Percentiles rank a stretch among this genome's conserved stretches.
These are phyloP conservation scores for Xestia sexstrigata DNA, from an alignment of 2,888 invertebrate species.

Conservation along the genomic window DNA sequence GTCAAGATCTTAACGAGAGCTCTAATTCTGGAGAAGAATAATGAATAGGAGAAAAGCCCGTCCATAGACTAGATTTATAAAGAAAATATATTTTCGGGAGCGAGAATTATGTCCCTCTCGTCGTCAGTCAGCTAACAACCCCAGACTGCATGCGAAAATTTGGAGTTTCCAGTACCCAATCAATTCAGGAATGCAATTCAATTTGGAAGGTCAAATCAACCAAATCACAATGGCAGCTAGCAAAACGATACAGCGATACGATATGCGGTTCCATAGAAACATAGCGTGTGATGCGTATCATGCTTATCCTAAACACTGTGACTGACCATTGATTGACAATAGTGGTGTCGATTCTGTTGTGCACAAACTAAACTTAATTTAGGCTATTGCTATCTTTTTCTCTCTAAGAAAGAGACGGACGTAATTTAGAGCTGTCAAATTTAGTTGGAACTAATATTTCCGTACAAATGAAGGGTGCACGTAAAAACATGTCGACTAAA, in stretches of 20 bases:
- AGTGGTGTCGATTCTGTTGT: too few species aligned
- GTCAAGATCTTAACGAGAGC: not conserved
- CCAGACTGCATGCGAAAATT: not conserved
- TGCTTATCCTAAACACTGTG: not conserved
- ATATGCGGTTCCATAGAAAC: not conserved
- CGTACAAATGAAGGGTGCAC: too few species aligned
- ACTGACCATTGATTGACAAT: constrained; percentile 9
- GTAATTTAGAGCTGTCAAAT: too few species aligned
- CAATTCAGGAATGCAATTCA: not conserved
- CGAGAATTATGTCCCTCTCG: too few species aligned
- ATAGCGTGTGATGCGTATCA: constrained; percentile 10
- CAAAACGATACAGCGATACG: constrained; percentile 18
- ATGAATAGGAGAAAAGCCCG: too few species aligned
- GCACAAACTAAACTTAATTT: too few species aligned
- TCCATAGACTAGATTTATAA: not conserved
- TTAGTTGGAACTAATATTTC: too few species aligned
- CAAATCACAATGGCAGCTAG: not conserved
- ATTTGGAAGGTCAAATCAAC: not conserved
- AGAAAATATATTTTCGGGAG: too few species aligned
- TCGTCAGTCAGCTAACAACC: not conserved
- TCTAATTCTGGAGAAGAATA: not conserved
- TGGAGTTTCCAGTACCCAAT: not conserved
- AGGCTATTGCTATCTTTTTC: too few species aligned
- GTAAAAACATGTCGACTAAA: too few species aligned
- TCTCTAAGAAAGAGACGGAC: too few species aligned